phyloP scores from a whole-genome alignment of 2,797 vertebrate species.

The Prunella strophiata region DNA sequence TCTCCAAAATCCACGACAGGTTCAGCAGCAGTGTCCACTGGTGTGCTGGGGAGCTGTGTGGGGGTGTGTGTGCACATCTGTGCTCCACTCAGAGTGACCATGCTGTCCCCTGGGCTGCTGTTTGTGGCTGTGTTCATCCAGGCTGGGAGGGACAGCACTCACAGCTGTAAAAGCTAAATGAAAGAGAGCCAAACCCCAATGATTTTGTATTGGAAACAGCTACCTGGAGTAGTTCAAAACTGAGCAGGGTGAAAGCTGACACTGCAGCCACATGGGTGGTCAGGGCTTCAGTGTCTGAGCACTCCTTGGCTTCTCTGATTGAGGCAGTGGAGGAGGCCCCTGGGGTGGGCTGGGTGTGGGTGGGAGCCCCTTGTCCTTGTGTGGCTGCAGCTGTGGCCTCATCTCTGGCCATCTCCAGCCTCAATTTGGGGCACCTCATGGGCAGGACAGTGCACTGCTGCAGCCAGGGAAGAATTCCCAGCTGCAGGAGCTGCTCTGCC shows the following conservation, averaged over 20 bases:
- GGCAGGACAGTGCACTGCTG: not conserved
- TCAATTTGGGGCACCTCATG: not conserved
- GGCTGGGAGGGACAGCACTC: not conserved
- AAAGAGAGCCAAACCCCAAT: not conserved
- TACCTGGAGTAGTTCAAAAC: not conserved
- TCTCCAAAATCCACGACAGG: not conserved
- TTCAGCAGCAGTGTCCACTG: not conserved
- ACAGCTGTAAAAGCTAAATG: not conserved
- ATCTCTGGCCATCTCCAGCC: not conserved
- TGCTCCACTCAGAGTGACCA: not conserved
- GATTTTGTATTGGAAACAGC: not conserved
- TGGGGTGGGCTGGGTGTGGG: not conserved
- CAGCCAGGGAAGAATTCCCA: not conserved
- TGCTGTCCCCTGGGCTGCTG: not conserved
- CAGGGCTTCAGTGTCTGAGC: not conserved
- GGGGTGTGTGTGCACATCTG: not conserved
- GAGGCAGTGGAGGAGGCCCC: not conserved
- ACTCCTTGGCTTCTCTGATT: not conserved
- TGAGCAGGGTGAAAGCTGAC: not conserved
- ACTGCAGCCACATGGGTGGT: not conserved
- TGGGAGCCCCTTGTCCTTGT: not conserved
- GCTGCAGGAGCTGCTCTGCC: not conserved
- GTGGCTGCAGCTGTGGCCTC: not conserved
- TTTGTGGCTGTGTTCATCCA: not conserved
- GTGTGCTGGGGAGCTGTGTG: not conserved